Evolutionary conservation across 1,140 invertebrate species (phyloP).

Genomic region (Matsumurasca onukii): DNA sequence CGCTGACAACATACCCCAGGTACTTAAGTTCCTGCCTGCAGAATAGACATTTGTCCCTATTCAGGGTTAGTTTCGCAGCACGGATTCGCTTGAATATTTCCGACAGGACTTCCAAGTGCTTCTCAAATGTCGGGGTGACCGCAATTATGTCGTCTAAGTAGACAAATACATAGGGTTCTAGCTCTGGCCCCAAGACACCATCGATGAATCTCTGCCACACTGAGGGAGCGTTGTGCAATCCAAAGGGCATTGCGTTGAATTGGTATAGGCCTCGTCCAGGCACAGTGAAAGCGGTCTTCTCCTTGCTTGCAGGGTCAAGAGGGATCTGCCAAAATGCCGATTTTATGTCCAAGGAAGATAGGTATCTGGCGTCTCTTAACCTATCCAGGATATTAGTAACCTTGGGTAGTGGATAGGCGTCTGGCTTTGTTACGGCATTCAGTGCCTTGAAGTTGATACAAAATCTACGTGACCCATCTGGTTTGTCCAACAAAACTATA

Average conservation of each 20-base stretch:
- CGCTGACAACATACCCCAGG: not conserved
- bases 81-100: not conserved
- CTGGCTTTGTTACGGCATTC: not conserved
- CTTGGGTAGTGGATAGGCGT: not conserved
- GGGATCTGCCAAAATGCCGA: slow-evolving; percentile 50
- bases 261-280: slow-evolving; percentile 42
- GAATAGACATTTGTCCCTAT: slow-evolving; percentile 1
- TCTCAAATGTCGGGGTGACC: slow-evolving; percentile 44
- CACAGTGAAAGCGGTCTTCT: slow-evolving; percentile 48
- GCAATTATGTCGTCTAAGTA: slow-evolving; percentile 51
- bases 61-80: not conserved
- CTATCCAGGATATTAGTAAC: not conserved
- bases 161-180: slow-evolving; percentile 40
- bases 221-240: not conserved
- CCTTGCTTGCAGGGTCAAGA: slow-evolving; percentile 38
- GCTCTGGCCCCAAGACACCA: slow-evolving; percentile 35
- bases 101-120: slow-evolving; percentile 46
- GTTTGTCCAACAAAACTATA: not conserved
- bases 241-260: not conserved
- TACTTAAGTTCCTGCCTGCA: not conserved
- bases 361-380: not conserved
- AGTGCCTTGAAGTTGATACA: not conserved
- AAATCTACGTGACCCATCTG: not conserved
- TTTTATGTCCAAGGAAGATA: slow-evolving; percentile 5
- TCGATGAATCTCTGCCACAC: slow-evolving; percentile 21